Base-by-base conservation (phyloP, 2,888 invertebrate species). In the Mythimna ferrago region DNA sequence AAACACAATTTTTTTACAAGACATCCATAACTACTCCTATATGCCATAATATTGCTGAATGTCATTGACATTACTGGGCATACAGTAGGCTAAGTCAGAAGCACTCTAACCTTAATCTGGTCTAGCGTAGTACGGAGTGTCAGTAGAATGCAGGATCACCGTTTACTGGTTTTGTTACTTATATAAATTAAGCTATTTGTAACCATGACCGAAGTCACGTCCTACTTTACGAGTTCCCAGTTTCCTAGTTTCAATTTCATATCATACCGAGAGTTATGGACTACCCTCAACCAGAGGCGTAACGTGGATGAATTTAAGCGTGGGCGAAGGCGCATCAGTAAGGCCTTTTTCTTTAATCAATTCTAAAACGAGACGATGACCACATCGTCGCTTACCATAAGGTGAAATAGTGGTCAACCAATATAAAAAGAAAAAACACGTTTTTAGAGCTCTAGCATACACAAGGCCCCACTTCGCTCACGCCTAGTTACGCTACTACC, bases 171-270 rank as follows among this genome's bases (percentile, higher is more conserved):
- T 3, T 11, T 41, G 21, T 14, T 35, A n/a, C 60, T 38, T 6
- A n/a, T n/a, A 16, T 14, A 53, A 66, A 70, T 73, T 71, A 61
- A 68, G 35, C 73, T 44, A 71, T 79, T 81, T 66, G 60, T 65
- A 68, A 38, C 41, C 57, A 61, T 48, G 6, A 32, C 54, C 38
- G 14, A 41, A 41, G 68, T 66, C 76, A 69, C 80, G 80, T 69
- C 10, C 54, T 0, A 60, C n/a, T 67, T 66, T 66, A 64, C 63
- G 66, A 79, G 62, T 65, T 74, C 58, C 58, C 62, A 72, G 76
- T 60, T 48, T 44, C 51, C 64, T 48, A 68, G 66, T 70, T 80
- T 57, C 66, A 73, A 77, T 71, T 80, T 60, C 35, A 73, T 66
- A 70, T 71, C n/a, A 70, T 56, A 44, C 11, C 19, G 21, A 51